Evolutionary conservation across 2,888 invertebrate species (phyloP), one percentile per base, ranked within the genome.

Genomic region (Matsumyia berberina): DNA sequence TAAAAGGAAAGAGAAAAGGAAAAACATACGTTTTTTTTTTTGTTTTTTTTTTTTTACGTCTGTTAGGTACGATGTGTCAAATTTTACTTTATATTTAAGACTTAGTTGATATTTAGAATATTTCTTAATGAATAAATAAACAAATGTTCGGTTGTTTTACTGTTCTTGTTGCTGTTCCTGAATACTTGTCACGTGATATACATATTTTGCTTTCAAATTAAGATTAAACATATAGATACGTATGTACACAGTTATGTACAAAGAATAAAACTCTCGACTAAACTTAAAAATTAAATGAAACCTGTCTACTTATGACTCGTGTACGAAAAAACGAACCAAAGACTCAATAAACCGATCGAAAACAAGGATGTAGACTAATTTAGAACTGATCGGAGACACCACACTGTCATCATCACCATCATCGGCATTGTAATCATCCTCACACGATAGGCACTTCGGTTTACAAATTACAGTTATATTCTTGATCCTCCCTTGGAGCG

Each of bases 21-120:
- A 70, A 67, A 19, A 73, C 15, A 39, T 53, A 60, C 15, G 29
- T 46, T 17, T 39, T n/a, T 57, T 24, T 42, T 58, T 67, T 6
- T 51, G 3, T 39, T 57, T 55, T 55, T 76, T 72, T 44, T 35
- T 51, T 78, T 33, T 64, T 57, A 66, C 44, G 29, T 62, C 51
- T 78, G 77, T 83, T 78, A 83, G 83, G 83, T 83, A 83, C 83
- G n/a, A 37, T 78, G 78, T 67, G 83, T 83, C 62, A 64, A 81
- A 70, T 33, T 62, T 58, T 55, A 66, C 11, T 70, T 62, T 70
- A 62, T 53, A 51, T 66, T 44, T 55, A 69, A 77, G 44, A 67
- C 82, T 77, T 66, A 53, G 51, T 64, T 57, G 67, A 60, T 64
- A 77, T 70, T 66, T 46, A 76, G 24, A 42, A 42, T 42, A 35